These are phyloP conservation scores for Pygathrix nemaeus DNA, from an alignment of 2,113 vertebrate genomes.

Conservation along the genomic window DNA sequence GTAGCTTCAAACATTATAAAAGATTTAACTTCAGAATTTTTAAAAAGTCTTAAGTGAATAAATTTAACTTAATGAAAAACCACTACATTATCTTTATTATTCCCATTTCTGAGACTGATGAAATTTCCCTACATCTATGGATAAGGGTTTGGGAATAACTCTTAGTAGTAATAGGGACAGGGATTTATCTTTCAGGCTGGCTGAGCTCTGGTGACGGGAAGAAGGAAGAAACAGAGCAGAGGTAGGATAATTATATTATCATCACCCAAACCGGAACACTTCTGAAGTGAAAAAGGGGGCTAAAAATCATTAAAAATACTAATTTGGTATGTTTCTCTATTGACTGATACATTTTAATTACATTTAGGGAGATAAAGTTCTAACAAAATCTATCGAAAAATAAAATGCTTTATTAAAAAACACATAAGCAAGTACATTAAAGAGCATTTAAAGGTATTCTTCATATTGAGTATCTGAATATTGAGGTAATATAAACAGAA, in stretches of 20 bases:
- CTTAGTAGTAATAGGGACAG: not conserved
- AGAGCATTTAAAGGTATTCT: not conserved
- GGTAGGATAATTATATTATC: not conserved
- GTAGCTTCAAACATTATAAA: not conserved
- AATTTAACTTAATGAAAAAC: not conserved
- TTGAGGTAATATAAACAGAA: not conserved
- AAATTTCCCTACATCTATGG: not conserved
- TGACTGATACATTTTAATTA: not conserved
- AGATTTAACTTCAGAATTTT: not conserved
- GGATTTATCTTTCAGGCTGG: not conserved
- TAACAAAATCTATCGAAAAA: not conserved
- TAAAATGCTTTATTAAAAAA: not conserved
- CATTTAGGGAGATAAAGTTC: not conserved
- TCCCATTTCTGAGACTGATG: not conserved
- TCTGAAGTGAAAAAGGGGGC: not conserved
- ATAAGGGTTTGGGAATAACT: slow-evolving; percentile 8
- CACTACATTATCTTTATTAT: not conserved
- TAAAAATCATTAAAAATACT: slow-evolving; percentile 1
- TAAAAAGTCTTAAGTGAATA: not conserved
- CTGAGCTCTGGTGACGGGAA: not conserved
- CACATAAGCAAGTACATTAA: not conserved
- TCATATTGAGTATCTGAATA: not conserved
- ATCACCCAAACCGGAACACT: not conserved
- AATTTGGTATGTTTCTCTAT: not conserved
- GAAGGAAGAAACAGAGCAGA: not conserved